A percentile compares a stretch with the other conserved stretches of the same genome.
Conservation (phyloP, 2,797 vertebrate species). For the Neoniphon sammara region DNA sequence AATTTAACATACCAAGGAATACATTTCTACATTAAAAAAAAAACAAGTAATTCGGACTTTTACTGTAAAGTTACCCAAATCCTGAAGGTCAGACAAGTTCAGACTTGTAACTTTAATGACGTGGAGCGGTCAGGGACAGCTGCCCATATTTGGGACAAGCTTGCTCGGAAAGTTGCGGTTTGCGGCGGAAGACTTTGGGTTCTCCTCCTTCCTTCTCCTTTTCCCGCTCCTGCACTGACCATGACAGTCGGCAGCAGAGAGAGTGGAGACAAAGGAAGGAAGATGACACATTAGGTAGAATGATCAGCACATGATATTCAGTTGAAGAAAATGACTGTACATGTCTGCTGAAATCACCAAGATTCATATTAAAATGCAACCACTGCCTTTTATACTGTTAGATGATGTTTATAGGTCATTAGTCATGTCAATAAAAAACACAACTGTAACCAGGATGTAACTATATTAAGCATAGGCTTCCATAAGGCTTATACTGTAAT, state of each 20-base stretch:
- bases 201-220: constrained; percentile 64
- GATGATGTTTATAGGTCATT: too few species aligned
- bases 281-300: constrained; percentile 11
- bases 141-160: constrained; percentile 51
- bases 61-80: not conserved
- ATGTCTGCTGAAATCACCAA: constrained; percentile 47
- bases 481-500: not conserved
- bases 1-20: not conserved
- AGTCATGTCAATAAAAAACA: not conserved
- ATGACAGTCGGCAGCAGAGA: not conserved
- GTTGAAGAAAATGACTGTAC: not conserved
- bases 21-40: not conserved
- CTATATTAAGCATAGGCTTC: not conserved
- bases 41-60: not conserved
- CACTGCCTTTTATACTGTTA: not conserved
- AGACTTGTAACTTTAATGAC: constrained; percentile 2
- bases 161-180: constrained; percentile 37
- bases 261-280: not conserved
- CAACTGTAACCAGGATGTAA: not conserved
- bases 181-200: constrained; percentile 13
- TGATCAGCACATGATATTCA: constrained; percentile 30
- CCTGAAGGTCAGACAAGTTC: not conserved
- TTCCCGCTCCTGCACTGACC: constrained; percentile 2
- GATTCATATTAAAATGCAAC: not conserved
- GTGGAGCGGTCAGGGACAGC: not conserved